Conservation (phyloP, 2,888 invertebrate species). For the Archips crataeganus region DNA sequence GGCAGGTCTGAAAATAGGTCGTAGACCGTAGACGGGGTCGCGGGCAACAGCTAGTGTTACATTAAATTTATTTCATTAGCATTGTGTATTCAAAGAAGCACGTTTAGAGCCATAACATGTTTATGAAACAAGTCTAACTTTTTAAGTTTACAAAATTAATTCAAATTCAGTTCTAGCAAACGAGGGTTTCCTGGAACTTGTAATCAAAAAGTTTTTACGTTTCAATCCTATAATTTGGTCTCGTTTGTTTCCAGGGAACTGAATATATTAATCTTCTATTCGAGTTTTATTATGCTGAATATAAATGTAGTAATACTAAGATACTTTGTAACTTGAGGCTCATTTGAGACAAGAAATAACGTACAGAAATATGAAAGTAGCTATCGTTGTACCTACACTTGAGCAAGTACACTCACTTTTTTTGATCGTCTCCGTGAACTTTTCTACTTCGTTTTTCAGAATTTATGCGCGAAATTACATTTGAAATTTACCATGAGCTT, state of each 20-base stretch:
- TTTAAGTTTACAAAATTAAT: constrained; percentile 1
- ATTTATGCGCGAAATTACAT: no score
- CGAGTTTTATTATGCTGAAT: not conserved
- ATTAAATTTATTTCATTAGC: no score
- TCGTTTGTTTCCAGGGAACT: constrained; percentile 3
- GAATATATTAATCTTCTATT: constrained; percentile 3
- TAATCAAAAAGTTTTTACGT: constrained; percentile 26
- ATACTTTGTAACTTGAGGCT: not conserved
- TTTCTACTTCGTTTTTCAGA: not conserved
- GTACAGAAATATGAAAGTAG: not conserved
- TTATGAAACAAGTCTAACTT: not conserved
- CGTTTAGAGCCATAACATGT: not conserved
- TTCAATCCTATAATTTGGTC: not conserved
- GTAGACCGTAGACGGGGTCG: no score
- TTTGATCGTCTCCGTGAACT: not conserved
- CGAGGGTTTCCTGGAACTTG: not conserved
- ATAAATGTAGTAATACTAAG: constrained; percentile 8
- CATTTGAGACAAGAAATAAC: not conserved
- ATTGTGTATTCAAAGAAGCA: not conserved
- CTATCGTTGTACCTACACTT: not conserved
- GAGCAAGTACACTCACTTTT: not conserved
- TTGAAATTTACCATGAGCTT: no score
- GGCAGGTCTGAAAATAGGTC: no score
- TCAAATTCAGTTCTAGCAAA: constrained; percentile 1
- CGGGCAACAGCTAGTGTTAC: no score